phyloP scores from a whole-genome alignment of 2,797 vertebrate species.

The Hydrocynus forskahlii region DNA sequence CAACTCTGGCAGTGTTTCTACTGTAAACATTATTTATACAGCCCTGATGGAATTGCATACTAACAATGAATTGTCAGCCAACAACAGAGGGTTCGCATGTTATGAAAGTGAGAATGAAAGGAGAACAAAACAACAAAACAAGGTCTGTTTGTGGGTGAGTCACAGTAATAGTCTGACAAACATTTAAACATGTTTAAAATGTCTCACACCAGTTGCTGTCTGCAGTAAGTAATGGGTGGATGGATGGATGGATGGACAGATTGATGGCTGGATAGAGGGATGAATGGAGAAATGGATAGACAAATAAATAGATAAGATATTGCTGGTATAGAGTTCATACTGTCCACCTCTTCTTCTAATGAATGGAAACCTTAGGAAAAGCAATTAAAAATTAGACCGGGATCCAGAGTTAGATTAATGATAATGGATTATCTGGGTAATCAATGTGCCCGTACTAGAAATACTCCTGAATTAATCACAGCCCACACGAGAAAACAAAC shows the following conservation, averaged over 20 bases:
- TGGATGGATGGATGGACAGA: background rate
- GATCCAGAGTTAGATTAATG: conserved; percentile 76
- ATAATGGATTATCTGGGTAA: conserved; percentile 77
- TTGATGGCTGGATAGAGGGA: too few relatives aligned
- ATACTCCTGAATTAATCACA: conserved; percentile 76
- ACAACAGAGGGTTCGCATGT: conserved; percentile 2
- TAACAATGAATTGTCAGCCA: conserved; percentile 6
- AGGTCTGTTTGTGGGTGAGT: background rate
- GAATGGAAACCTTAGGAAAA: conserved; percentile 59
- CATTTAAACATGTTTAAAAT: background rate
- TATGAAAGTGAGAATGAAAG: background rate
- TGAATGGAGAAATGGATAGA: too few relatives aligned
- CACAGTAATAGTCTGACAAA: background rate
- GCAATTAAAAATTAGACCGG: conserved; percentile 71
- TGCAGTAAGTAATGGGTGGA: background rate
- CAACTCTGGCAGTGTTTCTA: conserved; percentile 13
- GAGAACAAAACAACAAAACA: conserved; percentile 1
- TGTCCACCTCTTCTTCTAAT: background rate
- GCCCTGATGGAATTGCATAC: background rate
- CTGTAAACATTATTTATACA: conserved; percentile 5
- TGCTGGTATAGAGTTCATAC: background rate
- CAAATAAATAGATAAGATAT: background rate
- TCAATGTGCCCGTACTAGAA: conserved; percentile 71
- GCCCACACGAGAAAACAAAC: conserved; percentile 58
- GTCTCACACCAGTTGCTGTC: background rate